Base-by-base conservation (phyloP, 2,113 vertebrate species). In the Sander lucioperca region DNA sequence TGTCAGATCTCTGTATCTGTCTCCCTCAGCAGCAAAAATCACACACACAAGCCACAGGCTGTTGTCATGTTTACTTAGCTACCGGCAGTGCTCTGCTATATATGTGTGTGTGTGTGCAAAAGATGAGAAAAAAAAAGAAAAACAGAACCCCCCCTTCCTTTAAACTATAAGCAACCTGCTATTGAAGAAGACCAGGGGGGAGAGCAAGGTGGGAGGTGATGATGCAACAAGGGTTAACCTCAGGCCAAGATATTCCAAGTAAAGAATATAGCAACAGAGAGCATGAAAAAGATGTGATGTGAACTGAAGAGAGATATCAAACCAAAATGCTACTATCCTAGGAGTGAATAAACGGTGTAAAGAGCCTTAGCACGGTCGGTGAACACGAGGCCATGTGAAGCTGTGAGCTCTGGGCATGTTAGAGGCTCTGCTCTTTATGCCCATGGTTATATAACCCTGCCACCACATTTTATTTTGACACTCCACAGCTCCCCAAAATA, bases 11-110 rank as follows among this genome's bases (percentile, higher is more conserved):
- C 73, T 81, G 77, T 76, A 79, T 79, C 63, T 15, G 50, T 83
- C 73, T 84, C 71, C 58, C 69, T 82, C 79, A 56, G 70, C 67
- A 36, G 70, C 82, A 69, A 67, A 81, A 82, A 69, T 18, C 66
- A 84, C 77, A 83, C 56, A 78, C 62, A 65, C 74, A 86, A 74
- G 86, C 86, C 70, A 79, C 62, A 84, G 27, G 51, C 73, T 48
- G 69, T 70, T 76, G 77, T 88, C 57, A 75, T 82, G 65, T 89
- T 23, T 62, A 7, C 61, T 85, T 79, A 13, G 77, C 69, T 80
- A 16, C 76, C 51, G 65, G 74, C 83, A n/a, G n/a, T n/a, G n/a
- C n/a, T n/a, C n/a, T n/a, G n/a, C n/a, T n/a, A n/a, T n/a, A n/a
- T n/a, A n/a, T n/a, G 18, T 74, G 19, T 62, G 21, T 73, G 39